These are phyloP conservation scores for Aulostomus chinensis DNA, from an alignment of 2,797 vertebrate genomes.

Conservation along the genomic window DNA sequence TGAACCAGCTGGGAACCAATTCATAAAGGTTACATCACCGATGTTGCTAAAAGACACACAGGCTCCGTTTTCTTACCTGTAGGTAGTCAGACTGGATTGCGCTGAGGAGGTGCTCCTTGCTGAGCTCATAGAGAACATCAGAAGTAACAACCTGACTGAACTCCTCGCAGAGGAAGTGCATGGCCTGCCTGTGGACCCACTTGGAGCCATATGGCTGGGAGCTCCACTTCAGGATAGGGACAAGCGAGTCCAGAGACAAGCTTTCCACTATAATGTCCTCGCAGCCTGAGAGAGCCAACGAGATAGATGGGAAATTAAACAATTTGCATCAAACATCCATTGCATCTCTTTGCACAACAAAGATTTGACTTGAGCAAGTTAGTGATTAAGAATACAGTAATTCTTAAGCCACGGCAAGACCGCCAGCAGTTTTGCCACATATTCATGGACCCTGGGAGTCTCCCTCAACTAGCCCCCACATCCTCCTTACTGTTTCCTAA, in stretches of 20 bases:
- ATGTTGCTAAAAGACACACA: neutral
- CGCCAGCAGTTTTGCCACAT: slow-evolving; percentile 44
- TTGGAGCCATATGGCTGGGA: slow-evolving; percentile 97
- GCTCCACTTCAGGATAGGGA: slow-evolving; percentile 98
- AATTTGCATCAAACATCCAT: neutral
- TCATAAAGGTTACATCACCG: neutral
- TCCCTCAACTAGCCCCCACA: slow-evolving; percentile 54
- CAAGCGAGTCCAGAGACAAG: slow-evolving; percentile 94
- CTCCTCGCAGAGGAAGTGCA: slow-evolving; percentile 99
- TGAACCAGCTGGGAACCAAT: slow-evolving; percentile 1
- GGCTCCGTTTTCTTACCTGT: slow-evolving; percentile 82
- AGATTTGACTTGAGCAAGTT: neutral
- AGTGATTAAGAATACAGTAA: neutral
- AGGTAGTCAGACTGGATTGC: slow-evolving; percentile 98
- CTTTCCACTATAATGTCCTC: slow-evolving; percentile 98
- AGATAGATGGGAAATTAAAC: slow-evolving; percentile 9
- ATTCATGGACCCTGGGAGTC: slow-evolving; percentile 51
- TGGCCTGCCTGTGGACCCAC: slow-evolving; percentile 97
- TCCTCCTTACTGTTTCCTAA: slow-evolving; percentile 66
- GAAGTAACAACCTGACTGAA: slow-evolving; percentile 97
- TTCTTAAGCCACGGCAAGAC: slow-evolving; percentile 11
- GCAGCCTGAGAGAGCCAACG: slow-evolving; percentile 83
- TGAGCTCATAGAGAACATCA: slow-evolving; percentile 94
- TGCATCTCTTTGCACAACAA: neutral
- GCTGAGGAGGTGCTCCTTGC: slow-evolving; percentile 94